Base-by-base conservation (phyloP, 2,888 invertebrate genomes). In the Pteria penguin region DNA sequence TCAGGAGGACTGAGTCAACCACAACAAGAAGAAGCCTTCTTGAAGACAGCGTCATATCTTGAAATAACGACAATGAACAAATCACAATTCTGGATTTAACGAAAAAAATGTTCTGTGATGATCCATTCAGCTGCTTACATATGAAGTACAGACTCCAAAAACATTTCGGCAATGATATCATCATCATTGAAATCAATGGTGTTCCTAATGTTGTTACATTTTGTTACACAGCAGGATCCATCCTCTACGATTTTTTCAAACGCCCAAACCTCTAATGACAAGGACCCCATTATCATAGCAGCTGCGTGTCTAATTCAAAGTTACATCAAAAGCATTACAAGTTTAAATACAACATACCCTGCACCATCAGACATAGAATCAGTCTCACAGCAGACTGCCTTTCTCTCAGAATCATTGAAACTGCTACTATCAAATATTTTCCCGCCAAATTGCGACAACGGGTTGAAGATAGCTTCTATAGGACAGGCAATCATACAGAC, bases 31-130 rank as follows among this genome's bases (percentile, higher is more conserved):
- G 31, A 61, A 18, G 61, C 61, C 14, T 61, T 61, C 31, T 29
- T 31, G 2, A 61, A 61, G 26, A 61, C 31, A 29, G 3, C 24
- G 26, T 26, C 18, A 18, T 63, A 63, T 63, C 33, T 63, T 4
- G 27, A 66, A 54, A 27, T 27, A 67, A 67, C 32, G 55, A 67
- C 22, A 31, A 67, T 67, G 67, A 67, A 54, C 67, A 67, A 67
- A 67, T 67, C 18, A 67, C 67, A 52, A 55, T 78, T 8, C 18
- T 24, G 52, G 75, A 78, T 36, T 67, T 78, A n/a, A 33, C 62
- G 11, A 54, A 52, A 24, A 69, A 75, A 60, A 75, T 75, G 69
- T 29, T 68, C 22, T 75, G 75, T 75, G 75, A 63, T 29, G 54
- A 78, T 26, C 62, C 71, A 1, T 78, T 67, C 24, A 68, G 62